A percentile compares a stretch with the other conserved stretches of the same genome.
These are phyloP conservation scores for Mormyrops attenuatus DNA, from an alignment of 2,797 vertebrate genomes.

Conservation along the genomic window DNA sequence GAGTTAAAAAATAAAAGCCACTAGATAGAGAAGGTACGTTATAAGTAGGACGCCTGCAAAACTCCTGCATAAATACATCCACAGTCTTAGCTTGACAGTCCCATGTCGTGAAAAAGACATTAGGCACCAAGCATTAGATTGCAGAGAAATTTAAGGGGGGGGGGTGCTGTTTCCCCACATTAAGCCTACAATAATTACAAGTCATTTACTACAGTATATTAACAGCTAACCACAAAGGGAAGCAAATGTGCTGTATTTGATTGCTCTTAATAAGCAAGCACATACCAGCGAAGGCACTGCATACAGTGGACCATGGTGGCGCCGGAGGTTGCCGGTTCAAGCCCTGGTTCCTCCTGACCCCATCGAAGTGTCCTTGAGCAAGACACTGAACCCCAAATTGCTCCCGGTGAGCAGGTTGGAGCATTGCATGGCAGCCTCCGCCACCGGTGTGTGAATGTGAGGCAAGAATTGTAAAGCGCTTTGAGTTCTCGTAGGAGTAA, in stretches of 20 bases:
- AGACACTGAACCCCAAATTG: too few species aligned
- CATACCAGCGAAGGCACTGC: neutral
- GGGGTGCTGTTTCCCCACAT: neutral
- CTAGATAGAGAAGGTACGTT: neutral
- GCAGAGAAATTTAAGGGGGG: neutral
- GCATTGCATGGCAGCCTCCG: too few species aligned
- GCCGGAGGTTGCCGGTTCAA: too few species aligned
- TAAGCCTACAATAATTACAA: neutral
- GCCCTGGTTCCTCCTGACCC: too few species aligned
- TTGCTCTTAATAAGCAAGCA: neutral
- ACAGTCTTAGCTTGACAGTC: neutral
- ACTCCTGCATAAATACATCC: neutral
- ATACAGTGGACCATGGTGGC: too few species aligned
- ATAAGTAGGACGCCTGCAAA: neutral
- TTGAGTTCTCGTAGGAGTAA: too few species aligned
- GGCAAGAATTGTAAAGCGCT: too few species aligned
- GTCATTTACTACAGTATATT: neutral
- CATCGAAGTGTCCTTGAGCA: too few species aligned
- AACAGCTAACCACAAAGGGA: neutral
- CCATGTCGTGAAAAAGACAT: neutral
- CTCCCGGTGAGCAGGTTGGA: too few species aligned
- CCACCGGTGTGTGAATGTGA: too few species aligned
- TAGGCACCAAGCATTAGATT: neutral
- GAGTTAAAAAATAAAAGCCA: neutral
- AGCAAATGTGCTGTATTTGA: neutral